Percentiles rank a stretch among this genome's conserved stretches.
phyloP scores from a whole-genome alignment of 2,113 vertebrate species.

The Macroglossus sobrinus region DNA sequence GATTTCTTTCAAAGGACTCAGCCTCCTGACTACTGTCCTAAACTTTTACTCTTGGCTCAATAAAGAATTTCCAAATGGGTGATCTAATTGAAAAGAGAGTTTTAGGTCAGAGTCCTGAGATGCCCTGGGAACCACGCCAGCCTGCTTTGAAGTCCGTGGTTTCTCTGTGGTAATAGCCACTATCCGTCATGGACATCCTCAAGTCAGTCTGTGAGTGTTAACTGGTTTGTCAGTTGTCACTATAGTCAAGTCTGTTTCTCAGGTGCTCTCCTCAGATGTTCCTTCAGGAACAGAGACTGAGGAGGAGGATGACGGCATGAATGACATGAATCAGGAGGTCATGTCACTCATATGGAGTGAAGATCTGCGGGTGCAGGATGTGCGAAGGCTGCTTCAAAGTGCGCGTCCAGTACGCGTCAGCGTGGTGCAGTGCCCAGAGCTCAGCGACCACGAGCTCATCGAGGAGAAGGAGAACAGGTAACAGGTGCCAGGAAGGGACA shows the following conservation, averaged over 20 bases:
- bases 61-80: background rate
- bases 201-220: background rate
- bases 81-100: background rate
- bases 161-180: background rate
- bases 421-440: conserved; percentile 94
- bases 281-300: conserved; percentile 89
- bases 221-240: background rate
- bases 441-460: conserved; percentile 97
- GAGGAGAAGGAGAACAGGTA: conserved; percentile 98
- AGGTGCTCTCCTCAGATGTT: conserved; percentile 89
- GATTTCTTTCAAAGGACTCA: background rate
- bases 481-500: too few relatives aligned
- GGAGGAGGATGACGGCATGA: conserved; percentile 98
- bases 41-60: background rate
- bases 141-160: background rate
- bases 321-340: conserved; percentile 94
- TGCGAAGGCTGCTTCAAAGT: conserved; percentile 95
- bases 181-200: rapidly evolving
- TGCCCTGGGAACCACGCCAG: background rate
- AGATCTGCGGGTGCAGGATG: conserved; percentile 95
- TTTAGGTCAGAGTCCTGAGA: background rate
- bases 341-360: conserved; percentile 96
- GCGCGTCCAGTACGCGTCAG: conserved; percentile 95
- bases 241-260: conserved; percentile 84
- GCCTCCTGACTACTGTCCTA: background rate